These are phyloP conservation scores for Oryzias celebensis DNA, from an alignment of 2,113 vertebrate genomes.

Conservation along the genomic window DNA sequence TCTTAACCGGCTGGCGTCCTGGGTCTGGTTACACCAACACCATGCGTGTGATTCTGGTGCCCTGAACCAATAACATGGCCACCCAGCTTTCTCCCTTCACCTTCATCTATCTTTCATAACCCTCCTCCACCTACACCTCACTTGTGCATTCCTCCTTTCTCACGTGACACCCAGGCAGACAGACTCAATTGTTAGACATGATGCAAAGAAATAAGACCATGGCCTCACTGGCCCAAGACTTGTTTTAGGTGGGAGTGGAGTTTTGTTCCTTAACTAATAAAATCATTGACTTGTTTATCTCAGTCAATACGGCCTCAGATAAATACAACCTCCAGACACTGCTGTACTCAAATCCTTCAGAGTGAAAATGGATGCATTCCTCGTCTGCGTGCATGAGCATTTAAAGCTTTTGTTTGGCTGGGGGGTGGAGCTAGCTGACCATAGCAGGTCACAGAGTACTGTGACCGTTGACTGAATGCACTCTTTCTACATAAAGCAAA, in stretches of 20 bases:
- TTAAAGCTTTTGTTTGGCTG: slow-evolving; percentile 23
- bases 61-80: slow-evolving; percentile 62
- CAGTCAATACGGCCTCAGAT: slow-evolving; percentile 40
- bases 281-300: slow-evolving; percentile 40
- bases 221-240: not conserved
- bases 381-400: slow-evolving; percentile 40
- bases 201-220: slow-evolving; percentile 6
- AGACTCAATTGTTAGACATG: slow-evolving; percentile 3
- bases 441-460: slow-evolving; percentile 15
- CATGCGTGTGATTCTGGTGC: slow-evolving; percentile 94
- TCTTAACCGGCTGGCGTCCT: slow-evolving; percentile 94
- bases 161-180: slow-evolving; percentile 10
- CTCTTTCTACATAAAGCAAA: slow-evolving; percentile 45
- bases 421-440: not conserved
- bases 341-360: slow-evolving; percentile 57
- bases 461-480: slow-evolving; percentile 13
- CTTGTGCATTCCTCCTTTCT: slow-evolving; percentile 20
- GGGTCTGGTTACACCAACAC: slow-evolving; percentile 98
- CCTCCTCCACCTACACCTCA: slow-evolving; percentile 5
- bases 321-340: slow-evolving; percentile 36
- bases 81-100: slow-evolving; percentile 8
- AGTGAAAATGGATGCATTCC: slow-evolving; percentile 27
- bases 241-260: slow-evolving; percentile 11
- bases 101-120: slow-evolving; percentile 36
- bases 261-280: slow-evolving; percentile 6